Evolutionary conservation across 2,888 invertebrate species (phyloP), one percentile per base, ranked within the genome.

Genomic region (Mesoligia furuncula): DNA sequence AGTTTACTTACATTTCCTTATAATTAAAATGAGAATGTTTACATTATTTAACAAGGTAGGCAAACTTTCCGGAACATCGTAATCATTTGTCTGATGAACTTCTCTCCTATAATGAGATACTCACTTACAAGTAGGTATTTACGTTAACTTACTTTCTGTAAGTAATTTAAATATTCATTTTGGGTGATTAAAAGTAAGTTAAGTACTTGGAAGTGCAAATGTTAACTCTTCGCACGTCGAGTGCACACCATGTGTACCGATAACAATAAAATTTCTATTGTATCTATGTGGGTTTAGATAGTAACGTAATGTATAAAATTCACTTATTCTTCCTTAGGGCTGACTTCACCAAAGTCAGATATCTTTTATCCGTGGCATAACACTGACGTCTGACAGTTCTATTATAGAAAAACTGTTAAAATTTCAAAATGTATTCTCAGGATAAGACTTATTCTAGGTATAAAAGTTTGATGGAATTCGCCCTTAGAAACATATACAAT

Each of bases 31-130:
- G 39, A 31, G 39, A 75, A 75, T 83, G 39, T 69, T 77, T 74
- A 67, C 27, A 59, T 83, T 79, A 79, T 72, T 73, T 77, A 82
- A 77, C 80, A 71, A 75, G 78, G 39, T 61, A 62, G 42, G 36
- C 5, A 20, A 84, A 83, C 67, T 85, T 79, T 69, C 39, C 54
- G 31, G 54, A 83, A 83, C 74, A 75, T 77, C 66, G 65, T 72
- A 72, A 77, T 76, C 61, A 79, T 79, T 72, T 62, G 77, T 74
- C 66, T 39, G 67, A 75, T 75, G 70, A 86, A 86, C 57, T 83
- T 79, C 27, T 51, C 74, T 61, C 39, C 54, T 70, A 48, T 74
- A 83, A 83, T 83, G 57, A 79, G 72, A 66, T 61, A 73, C 70
- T 73, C 45, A 65, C 20, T 69, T 36, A 67, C 51, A 84, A 83